These are phyloP conservation scores for Drosophila incognita DNA, from an alignment of 2,888 invertebrate species.

Conservation along the genomic window DNA sequence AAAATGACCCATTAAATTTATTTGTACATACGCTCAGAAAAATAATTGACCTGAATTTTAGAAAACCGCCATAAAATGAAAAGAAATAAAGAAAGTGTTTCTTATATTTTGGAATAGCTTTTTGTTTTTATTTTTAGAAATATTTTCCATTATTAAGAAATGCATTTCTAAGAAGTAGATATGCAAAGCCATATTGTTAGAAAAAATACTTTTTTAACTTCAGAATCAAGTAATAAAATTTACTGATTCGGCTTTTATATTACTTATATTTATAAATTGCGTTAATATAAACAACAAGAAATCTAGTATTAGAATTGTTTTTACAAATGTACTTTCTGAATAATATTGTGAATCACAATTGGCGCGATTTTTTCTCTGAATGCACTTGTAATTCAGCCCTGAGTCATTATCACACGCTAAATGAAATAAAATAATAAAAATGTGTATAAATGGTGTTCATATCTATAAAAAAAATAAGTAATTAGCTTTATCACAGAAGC, in stretches of 20 bases:
- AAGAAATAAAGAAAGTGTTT: not conserved
- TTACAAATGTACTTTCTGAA: too few relatives aligned
- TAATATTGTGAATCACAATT: not conserved
- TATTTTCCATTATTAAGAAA: too few relatives aligned
- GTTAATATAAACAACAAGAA: too few relatives aligned
- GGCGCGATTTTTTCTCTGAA: not conserved
- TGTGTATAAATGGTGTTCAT: too few relatives aligned
- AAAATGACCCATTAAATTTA: slow-evolving; percentile 16
- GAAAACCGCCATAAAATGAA: not conserved
- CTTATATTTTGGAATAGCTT: not conserved
- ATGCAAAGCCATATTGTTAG: too few relatives aligned
- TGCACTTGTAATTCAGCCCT: slow-evolving; percentile 1
- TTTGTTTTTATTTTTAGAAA: too few relatives aligned
- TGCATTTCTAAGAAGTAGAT: too few relatives aligned
- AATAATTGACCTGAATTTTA: not conserved
- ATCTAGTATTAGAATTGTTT: too few relatives aligned
- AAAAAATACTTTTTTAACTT: too few relatives aligned
- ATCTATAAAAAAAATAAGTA: not conserved
- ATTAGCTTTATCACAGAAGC: slow-evolving; percentile 39
- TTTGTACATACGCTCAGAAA: not conserved
- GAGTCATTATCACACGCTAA: not conserved
- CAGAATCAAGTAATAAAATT: too few relatives aligned
- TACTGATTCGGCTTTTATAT: too few relatives aligned
- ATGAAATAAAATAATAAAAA: not conserved
- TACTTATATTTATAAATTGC: too few relatives aligned